Conservation (phyloP, 1,140 invertebrate species). For the Berghia stephanieae region DNA sequence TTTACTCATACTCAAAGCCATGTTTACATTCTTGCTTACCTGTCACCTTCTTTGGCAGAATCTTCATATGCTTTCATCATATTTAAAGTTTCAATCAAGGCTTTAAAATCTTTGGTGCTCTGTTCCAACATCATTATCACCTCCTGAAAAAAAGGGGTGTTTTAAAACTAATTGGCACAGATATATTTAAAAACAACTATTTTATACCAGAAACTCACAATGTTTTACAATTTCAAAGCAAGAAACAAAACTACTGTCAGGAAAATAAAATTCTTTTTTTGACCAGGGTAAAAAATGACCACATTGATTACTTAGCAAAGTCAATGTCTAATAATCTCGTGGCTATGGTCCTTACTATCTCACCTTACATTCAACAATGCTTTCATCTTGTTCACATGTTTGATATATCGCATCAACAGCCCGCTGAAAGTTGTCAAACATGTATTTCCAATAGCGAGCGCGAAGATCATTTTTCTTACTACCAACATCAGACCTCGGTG, state of each 20-base stretch:
- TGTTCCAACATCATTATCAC: slow-evolving; percentile 93
- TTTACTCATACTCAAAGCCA: too few relatives aligned
- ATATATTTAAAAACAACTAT: too few relatives aligned
- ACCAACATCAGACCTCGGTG: slow-evolving; percentile 54
- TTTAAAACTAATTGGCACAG: too few relatives aligned
- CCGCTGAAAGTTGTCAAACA: slow-evolving; percentile 92
- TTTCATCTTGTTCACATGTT: slow-evolving; percentile 75
- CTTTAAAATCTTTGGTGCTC: slow-evolving; percentile 91
- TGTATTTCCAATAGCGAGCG: slow-evolving; percentile 91
- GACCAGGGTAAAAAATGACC: too few relatives aligned
- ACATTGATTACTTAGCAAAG: too few relatives aligned
- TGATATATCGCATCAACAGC: slow-evolving; percentile 81
- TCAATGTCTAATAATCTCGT: too few relatives aligned
- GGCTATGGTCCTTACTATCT: too few relatives aligned
- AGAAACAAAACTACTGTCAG: too few relatives aligned
- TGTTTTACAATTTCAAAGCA: too few relatives aligned
- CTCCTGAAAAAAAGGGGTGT: slow-evolving; percentile 82
- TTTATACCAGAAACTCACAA: too few relatives aligned
- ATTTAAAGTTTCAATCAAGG: slow-evolving; percentile 89
- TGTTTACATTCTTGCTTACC: slow-evolving; percentile 43
- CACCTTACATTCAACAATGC: slow-evolving; percentile 74
- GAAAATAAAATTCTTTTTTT: too few relatives aligned
- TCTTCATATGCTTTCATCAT: slow-evolving; percentile 94
- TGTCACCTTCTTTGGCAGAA: slow-evolving; percentile 73
- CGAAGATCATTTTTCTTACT: slow-evolving; percentile 75